Evolutionary conservation across 53 echinoderm and acorn worm genomes (phyloP), one percentile per base, ranked within the genome.

Genomic region (Arbacia lixula): DNA sequence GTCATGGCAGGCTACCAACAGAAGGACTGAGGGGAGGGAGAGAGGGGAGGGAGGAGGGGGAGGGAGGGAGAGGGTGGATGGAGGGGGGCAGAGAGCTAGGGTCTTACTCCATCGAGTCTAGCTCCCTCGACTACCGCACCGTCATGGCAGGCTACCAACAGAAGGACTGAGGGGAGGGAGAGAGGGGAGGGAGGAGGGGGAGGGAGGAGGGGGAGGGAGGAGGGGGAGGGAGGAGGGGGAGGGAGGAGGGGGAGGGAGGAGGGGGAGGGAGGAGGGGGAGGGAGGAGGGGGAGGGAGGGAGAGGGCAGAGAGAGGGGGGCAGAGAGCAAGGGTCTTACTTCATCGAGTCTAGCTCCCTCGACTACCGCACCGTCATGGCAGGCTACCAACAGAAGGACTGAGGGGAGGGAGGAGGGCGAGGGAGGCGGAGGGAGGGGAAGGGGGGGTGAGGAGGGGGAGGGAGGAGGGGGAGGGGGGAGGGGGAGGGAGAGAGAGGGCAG

Each of bases 1-100:
- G 86, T 90, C 33, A 86, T 90, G 86, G 76, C 84, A 33, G 90
- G 86, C 19, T 86, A 86, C 40, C 54, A 75, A 11, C 53, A 75
- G 24, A 54, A 75, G 8, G 75, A 53, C 4, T 75, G 66, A 33
- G 66, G 38, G 36, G 24, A 12, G 32, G 29, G 60, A 26, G 3
- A 58, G 28, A 24, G 3, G 29, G 60, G 29, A 24, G 8, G 66
- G 38, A 9, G 21, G 21, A 66, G 66, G 2, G 66, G 1, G 66
- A 20, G 36, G n/a, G 36, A 9, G 19, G n/a, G 14, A 36, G 24
- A 1, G 33, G 34, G 21, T 55, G n/a, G 61, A 33, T n/a, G n/a
- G n/a, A n/a, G n/a, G n/a, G n/a, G n/a, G n/a, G n/a, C n/a, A n/a
- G n/a, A n/a, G n/a, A n/a, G n/a, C n/a, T n/a, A 24, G 90, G 92